Base-by-base conservation (phyloP, 2,888 invertebrate genomes). In the Petrolisthes cinctipes region DNA sequence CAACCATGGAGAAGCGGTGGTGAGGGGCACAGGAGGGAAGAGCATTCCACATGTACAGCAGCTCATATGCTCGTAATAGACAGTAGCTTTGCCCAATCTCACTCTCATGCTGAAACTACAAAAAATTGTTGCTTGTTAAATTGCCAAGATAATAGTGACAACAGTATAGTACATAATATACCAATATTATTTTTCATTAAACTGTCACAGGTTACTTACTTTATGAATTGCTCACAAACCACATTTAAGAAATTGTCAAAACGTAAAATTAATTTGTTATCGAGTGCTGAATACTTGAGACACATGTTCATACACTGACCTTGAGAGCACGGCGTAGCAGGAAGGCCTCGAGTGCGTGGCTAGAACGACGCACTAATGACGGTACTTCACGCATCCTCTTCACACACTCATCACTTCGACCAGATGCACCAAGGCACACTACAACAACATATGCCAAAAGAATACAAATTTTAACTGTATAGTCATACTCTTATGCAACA, bases 11-110 rank as follows among this genome's bases (percentile, higher is more conserved):
- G 54, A 80, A 82, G 56, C 88, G 92, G 92, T 81, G 92, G 91
- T 85, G 92, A 92, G 53, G 92, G 71, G 92, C 94, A 92, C 94
- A 95, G 90, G 94, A 95, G 53, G 95, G 94, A 91, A 95, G 92
- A 14, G 95, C 94, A 91, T 95, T 95, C 95, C 95, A 95, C 80
- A 95, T 92, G 91, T 95, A 95, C 66, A 96, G 93, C 92, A 95
- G 93, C 92, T 96, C 95, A 91, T 95, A 94, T 37, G 94, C 93
- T 82, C 95, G 93, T 86, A 95, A 92, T 90, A 94, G 94, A 93
- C 95, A 95, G 92, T 94, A 92, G 83, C 71, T 20, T n/a, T n/a
- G 71, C 7, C 71, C 20, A 7, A 71, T 20, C 71, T 71, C 71
- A n/a, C 71, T n/a, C 20, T 71, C 71, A 71, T 20, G 14, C 71